Evolutionary conservation across 2,888 invertebrate species (phyloP).

Genomic region (Phyllotreta striolata): DNA sequence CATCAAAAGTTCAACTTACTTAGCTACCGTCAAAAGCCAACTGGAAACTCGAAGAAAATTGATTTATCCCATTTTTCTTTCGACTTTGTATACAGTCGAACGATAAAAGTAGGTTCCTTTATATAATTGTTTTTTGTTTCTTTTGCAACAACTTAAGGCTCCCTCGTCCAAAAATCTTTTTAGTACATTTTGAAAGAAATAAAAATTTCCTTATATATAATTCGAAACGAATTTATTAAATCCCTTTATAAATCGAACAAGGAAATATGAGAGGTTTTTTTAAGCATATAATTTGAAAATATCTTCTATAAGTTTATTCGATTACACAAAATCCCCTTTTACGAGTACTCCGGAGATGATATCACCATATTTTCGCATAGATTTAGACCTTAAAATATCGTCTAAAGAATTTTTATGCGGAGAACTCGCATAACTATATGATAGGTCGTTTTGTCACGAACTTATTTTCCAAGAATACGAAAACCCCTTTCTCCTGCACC

Average conservation of each 20-base stretch:
- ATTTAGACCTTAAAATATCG: constrained; percentile 11
- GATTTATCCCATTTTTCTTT: constrained; percentile 10
- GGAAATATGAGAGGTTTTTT: not conserved
- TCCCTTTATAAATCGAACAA: too few relatives aligned
- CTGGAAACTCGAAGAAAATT: constrained; percentile 10
- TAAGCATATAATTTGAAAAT: constrained; percentile 5
- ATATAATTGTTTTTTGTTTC: constrained; percentile 6
- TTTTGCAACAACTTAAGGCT: not conserved
- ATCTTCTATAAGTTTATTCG: constrained; percentile 12
- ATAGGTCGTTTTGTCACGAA: constrained; percentile 12
- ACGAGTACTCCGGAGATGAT: constrained; percentile 3
- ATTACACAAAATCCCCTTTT: constrained; percentile 10
- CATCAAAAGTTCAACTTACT: constrained; percentile 5
- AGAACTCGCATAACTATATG: constrained; percentile 11
- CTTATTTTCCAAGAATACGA: constrained; percentile 11
- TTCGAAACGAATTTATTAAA: too few relatives aligned
- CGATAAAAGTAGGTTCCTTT: constrained; percentile 1
- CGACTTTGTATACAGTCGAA: constrained; percentile 9
- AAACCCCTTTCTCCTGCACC: constrained; percentile 14
- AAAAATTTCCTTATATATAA: too few relatives aligned
- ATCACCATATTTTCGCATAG: constrained; percentile 18
- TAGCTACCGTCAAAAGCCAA: constrained; percentile 12
- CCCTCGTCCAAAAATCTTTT: not conserved
- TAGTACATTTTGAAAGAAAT: too few relatives aligned
- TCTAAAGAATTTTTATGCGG: constrained; percentile 16